A percentile compares a stretch with the other conserved stretches of the same genome.
Conservation (phyloP, 2,888 invertebrate genomes). For the Eilema griseolum region DNA sequence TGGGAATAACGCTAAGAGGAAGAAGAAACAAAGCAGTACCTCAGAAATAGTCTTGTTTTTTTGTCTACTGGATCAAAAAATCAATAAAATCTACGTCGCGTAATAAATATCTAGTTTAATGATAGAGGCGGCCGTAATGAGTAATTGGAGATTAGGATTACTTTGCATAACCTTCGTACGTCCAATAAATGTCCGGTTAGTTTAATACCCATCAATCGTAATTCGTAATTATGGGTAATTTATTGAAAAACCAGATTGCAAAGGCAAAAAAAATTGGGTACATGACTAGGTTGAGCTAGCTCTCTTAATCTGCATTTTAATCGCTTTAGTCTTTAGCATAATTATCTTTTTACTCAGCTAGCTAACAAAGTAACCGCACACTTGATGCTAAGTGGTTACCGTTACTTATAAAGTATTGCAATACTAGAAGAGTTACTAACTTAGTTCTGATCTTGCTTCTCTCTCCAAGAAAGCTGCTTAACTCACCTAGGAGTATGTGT, state of each 20-base stretch:
- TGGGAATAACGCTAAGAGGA: too few species aligned
- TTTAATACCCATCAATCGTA: constrained; percentile 19
- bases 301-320: background rate
- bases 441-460: background rate
- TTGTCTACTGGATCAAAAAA: background rate
- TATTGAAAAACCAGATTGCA: background rate
- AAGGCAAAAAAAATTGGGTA: background rate
- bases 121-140: constrained; percentile 33
- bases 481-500: background rate
- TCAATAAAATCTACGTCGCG: constrained; percentile 40
- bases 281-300: background rate
- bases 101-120: constrained; percentile 39
- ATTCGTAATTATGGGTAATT: constrained; percentile 10
- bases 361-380: background rate
- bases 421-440: background rate
- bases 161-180: constrained; percentile 44
- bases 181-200: constrained; percentile 35
- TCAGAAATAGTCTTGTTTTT: too few species aligned
- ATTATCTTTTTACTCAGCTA: background rate
- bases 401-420: too few species aligned
- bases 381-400: background rate
- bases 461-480: background rate
- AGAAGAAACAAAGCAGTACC: too few species aligned
- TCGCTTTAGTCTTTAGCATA: too few species aligned
- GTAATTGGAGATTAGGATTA: constrained; percentile 43